A percentile compares a stretch with the other conserved stretches of the same genome.
Evolutionary conservation across 2,888 invertebrate genomes (phyloP).

Genomic region (Emesis furor): DNA sequence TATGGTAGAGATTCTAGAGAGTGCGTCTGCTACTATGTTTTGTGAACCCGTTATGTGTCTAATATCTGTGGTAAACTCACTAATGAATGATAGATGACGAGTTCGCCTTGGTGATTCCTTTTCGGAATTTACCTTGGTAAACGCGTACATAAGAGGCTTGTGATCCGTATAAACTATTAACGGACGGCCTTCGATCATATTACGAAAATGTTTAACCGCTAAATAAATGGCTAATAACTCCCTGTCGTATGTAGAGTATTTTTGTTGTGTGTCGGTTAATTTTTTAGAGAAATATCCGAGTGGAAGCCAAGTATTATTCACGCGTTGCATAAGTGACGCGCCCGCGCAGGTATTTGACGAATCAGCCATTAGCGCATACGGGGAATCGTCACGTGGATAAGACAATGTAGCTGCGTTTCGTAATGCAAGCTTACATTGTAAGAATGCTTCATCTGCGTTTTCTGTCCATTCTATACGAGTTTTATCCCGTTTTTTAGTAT

Average conservation of each 20-base stretch:
- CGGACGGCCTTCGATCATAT: neutral
- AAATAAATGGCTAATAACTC: neutral
- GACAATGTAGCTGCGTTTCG: constrained; percentile 44
- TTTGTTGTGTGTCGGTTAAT: neutral
- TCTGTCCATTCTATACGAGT: neutral
- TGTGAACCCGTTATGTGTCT: neutral
- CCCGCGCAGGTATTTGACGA: constrained; percentile 79
- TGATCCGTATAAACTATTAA: neutral
- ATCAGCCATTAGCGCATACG: constrained; percentile 64
- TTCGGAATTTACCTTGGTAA: no score
- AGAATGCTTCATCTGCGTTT: constrained; percentile 5
- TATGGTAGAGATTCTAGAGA: constrained; percentile 4
- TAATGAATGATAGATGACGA: no score
- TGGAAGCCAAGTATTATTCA: neutral
- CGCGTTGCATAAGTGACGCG: constrained; percentile 77
- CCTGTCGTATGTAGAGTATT: neutral
- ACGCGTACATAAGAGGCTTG: no score
- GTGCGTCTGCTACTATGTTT: constrained; percentile 2
- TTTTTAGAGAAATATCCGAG: constrained; percentile 19
- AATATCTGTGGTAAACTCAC: no score
- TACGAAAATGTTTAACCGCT: constrained; percentile 2
- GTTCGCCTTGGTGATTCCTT: no score
- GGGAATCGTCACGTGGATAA: constrained; percentile 55
- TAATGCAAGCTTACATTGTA: constrained; percentile 19
- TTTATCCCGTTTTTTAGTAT: constrained; percentile 2